Evolutionary conservation across 1,140 invertebrate species (phyloP), one percentile per base, ranked within the genome.

Genomic region (Coptotermes formosanus): DNA sequence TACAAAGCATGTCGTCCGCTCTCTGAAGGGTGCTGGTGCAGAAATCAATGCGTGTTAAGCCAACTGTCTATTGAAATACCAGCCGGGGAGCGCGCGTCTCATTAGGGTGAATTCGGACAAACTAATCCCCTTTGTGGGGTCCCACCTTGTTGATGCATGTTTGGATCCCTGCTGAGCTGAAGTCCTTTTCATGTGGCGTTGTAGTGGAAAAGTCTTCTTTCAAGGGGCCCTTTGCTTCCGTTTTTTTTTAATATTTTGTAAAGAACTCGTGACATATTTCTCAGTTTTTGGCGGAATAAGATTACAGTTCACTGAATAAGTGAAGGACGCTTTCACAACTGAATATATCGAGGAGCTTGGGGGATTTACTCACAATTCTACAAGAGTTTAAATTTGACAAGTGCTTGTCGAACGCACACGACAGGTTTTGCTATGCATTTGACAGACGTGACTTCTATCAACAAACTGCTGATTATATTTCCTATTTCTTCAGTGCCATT

Each of bases 131-230:
- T 75, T 75, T 75, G 64, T 75, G 64, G 25, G 64, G 25, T 16
- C 64, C 64, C 64, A 75, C 64, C 64, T 75, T 75, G 64, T 75
- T 75, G 64, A 75, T 30, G 64, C 64, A 30, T 75, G 64, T 75
- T 75, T 75, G 64, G 64, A 75, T 75, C 64, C 64, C 64, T 16
- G 25, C 64, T 14, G 64, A n/a, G 52, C 14, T 1, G 11, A 55
- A 55, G 52, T 55, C 52, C 25, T 30, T 25, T 30, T 75, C 64
- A n/a, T 11, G 0, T 75, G 64, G 64, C 19, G 19, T 19, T 55
- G 7, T 55, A 55, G 52, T 55, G 19, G 52, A 55, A 75, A 75
- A 75, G 64, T 75, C 64, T 14, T 75, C 64, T 75, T 25, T 75
- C 14, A 8, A 75, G 64, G n/a, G 64, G 6, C 25, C 64, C n/a